Percentiles rank a stretch among this genome's conserved stretches.
Evolutionary conservation across 2,797 vertebrate species (phyloP).

Genomic region (Sebastes hopkinsi): DNA sequence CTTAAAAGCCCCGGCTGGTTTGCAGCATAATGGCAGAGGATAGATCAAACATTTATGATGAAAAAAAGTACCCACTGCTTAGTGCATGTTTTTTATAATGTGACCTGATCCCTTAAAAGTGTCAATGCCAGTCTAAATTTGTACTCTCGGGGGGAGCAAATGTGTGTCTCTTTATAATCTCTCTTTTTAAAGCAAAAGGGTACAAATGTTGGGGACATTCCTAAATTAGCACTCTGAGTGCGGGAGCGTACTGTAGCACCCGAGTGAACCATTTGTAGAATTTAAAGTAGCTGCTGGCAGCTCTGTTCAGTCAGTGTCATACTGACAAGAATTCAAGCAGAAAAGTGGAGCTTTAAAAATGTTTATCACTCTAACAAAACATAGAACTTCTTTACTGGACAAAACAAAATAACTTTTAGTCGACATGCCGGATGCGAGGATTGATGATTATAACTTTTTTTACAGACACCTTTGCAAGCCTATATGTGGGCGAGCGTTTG

Average conservation of each 20-base stretch:
- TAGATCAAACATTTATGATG: conserved; percentile 69
- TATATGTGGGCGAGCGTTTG: neutral
- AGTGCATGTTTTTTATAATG: conserved; percentile 48
- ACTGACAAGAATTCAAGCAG: conserved; percentile 21
- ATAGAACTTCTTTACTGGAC: neutral
- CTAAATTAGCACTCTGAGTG: conserved; percentile 50
- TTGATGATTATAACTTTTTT: neutral
- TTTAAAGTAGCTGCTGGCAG: conserved; percentile 26
- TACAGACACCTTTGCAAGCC: conserved; percentile 7
- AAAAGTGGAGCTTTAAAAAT: conserved; percentile 22
- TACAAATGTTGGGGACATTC: conserved; percentile 36
- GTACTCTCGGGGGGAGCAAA: conserved; percentile 30
- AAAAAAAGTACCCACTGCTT: conserved; percentile 43
- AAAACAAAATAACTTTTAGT: neutral
- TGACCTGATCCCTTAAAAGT: conserved; percentile 39
- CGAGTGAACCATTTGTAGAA: conserved; percentile 35
- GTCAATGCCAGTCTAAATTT: conserved; percentile 40
- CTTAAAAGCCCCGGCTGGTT: conserved; percentile 59
- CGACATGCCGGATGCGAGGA: neutral
- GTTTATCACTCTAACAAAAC: too few species aligned
- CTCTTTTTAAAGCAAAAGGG: conserved; percentile 7
- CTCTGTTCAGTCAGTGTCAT: conserved; percentile 4
- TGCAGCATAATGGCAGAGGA: conserved; percentile 61
- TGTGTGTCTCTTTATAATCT: conserved; percentile 11
- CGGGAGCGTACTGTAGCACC: neutral